Conservation (phyloP, 2,113 vertebrate species). For the Tringa solitaria region DNA sequence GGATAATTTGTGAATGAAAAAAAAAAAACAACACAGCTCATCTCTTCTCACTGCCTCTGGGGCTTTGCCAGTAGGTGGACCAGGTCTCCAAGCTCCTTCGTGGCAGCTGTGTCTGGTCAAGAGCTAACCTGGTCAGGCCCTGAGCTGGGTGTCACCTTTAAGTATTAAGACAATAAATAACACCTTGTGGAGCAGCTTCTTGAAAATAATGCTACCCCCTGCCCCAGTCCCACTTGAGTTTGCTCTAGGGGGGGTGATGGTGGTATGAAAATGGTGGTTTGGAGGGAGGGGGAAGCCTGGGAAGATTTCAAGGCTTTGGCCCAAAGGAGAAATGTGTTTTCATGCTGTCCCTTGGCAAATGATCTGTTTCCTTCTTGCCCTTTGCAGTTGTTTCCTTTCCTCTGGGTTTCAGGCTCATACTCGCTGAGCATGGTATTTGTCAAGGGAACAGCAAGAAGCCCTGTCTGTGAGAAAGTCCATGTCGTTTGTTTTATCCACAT, state of each 20-base stretch:
- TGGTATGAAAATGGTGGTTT: background rate
- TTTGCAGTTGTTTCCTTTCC: slow-evolving; percentile 57
- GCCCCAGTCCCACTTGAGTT: background rate
- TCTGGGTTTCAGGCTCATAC: slow-evolving; percentile 37
- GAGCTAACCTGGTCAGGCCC: background rate
- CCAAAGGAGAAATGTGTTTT: slow-evolving; percentile 48
- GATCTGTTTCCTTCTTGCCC: slow-evolving; percentile 55
- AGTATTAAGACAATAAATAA: background rate
- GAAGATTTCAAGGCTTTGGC: slow-evolving; percentile 25
- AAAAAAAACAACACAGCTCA: background rate
- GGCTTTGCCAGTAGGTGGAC: background rate
- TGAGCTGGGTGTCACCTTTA: background rate
- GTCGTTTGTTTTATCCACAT: slow-evolving; percentile 64
- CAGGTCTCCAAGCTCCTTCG: background rate
- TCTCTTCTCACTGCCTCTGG: background rate
- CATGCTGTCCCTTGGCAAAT: slow-evolving; percentile 55
- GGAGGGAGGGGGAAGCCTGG: background rate
- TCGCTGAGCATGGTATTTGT: slow-evolving; percentile 52
- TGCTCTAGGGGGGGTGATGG: background rate
- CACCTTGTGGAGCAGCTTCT: background rate
- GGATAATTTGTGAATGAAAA: background rate
- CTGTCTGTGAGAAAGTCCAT: slow-evolving; percentile 41
- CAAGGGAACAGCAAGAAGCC: slow-evolving; percentile 50
- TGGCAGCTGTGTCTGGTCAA: background rate
- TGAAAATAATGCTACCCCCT: background rate